These are phyloP conservation scores for Xestia xanthographa DNA, from an alignment of 2,888 invertebrate species.

Conservation along the genomic window DNA sequence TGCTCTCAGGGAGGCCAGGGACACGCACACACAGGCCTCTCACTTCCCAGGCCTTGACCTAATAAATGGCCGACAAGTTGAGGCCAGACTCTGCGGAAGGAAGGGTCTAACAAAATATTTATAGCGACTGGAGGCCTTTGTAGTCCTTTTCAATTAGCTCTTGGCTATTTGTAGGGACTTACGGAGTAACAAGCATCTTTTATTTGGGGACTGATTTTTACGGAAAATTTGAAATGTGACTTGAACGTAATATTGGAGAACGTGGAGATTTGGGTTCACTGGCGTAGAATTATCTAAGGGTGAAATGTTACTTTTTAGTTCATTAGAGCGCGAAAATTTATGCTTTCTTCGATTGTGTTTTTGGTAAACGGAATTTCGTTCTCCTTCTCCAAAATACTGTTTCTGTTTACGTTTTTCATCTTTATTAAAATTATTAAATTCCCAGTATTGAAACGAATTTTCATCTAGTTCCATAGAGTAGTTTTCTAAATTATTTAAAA, in stretches of 20 bases:
- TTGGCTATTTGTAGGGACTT: constrained; percentile 13
- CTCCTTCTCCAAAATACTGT: background rate
- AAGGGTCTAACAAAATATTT: constrained; percentile 46
- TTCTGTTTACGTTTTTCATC: background rate
- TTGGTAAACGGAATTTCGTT: constrained; percentile 1
- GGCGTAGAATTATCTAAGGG: constrained; percentile 7
- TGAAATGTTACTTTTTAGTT: constrained; percentile 20
- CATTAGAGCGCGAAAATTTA: constrained; percentile 25
- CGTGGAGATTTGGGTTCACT: constrained; percentile 10
- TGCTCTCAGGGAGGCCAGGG: constrained; percentile 56
- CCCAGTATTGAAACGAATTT: background rate
- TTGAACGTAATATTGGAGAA: background rate
- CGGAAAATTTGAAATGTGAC: background rate
- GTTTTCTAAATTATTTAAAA: background rate
- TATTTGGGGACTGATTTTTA: background rate
- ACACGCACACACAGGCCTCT: constrained; percentile 58
- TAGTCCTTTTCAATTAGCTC: constrained; percentile 49
- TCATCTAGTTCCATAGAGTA: background rate
- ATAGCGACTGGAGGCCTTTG: constrained; percentile 17
- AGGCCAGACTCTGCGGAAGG: constrained; percentile 56
- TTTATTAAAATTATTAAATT: background rate
- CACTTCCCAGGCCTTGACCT: constrained; percentile 60
- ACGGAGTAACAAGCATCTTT: background rate
- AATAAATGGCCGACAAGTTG: constrained; percentile 50
- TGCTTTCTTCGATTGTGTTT: constrained; percentile 10